phyloP scores from a whole-genome alignment of 2,113 vertebrate genomes.

The Rattus norvegicus region GRCr8 NC_086020.1:42503501-42504000 shows the following conservation, averaged over 20 bases:
- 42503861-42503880: background rate
- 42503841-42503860: background rate
- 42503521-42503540: background rate
- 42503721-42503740: background rate
- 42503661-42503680: no score
- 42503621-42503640: background rate
- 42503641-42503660: background rate
- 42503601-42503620: background rate
- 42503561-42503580: background rate
- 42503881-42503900: background rate
- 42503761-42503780: background rate
- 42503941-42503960: background rate
- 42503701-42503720: background rate
- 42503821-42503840: background rate
- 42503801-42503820: background rate
- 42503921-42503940: background rate
- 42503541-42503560: background rate
- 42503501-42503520: background rate
- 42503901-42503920: background rate
- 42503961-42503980: no score
- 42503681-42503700: background rate
- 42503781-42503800: background rate
- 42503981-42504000: background rate
- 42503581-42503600: background rate
- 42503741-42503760: background rate